Conservation (phyloP, 2,888 invertebrate species). For the Habroteleia sp. region DNA sequence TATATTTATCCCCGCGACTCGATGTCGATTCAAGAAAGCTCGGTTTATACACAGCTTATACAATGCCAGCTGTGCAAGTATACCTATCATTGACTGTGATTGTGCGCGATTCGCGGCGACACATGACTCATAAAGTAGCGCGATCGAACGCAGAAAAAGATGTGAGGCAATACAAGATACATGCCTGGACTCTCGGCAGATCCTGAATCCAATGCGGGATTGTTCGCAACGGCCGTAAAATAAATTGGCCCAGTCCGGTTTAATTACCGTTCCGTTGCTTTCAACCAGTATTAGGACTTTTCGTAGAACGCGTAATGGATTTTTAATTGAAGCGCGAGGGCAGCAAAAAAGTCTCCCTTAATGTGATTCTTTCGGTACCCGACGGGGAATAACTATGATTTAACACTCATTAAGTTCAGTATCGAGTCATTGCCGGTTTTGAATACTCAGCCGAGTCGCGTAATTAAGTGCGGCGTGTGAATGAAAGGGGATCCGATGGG, state of each 20-base stretch:
- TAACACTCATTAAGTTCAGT: constrained; percentile 27
- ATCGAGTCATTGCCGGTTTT: constrained; percentile 22
- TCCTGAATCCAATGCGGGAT: constrained; percentile 15
- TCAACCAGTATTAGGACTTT: constrained; percentile 38
- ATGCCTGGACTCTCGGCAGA: not conserved
- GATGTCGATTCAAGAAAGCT: constrained; percentile 68
- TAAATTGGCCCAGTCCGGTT: constrained; percentile 30
- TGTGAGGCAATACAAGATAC: too few species aligned
- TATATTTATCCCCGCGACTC: constrained; percentile 75
- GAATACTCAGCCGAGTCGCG: constrained; percentile 22
- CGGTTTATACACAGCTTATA: constrained; percentile 54
- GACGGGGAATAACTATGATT: constrained; percentile 36
- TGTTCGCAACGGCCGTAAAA: constrained; percentile 14
- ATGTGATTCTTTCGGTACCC: not conserved
- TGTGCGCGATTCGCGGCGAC: constrained; percentile 47
- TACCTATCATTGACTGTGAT: constrained; percentile 58
- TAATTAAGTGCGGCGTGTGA: constrained; percentile 24
- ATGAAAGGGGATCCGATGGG: constrained; percentile 22
- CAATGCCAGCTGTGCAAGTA: constrained; percentile 56
- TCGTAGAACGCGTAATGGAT: constrained; percentile 52
- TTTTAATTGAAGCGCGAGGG: constrained; percentile 49
- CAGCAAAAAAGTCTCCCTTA: constrained; percentile 7
- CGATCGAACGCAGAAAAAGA: constrained; percentile 13
- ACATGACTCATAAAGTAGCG: constrained; percentile 45
- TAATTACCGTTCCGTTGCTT: constrained; percentile 25